Evolutionary conservation across 35 echinoderm and acorn worm species (phyloP).

Genomic region (Nesometra sesokonis): DNA sequence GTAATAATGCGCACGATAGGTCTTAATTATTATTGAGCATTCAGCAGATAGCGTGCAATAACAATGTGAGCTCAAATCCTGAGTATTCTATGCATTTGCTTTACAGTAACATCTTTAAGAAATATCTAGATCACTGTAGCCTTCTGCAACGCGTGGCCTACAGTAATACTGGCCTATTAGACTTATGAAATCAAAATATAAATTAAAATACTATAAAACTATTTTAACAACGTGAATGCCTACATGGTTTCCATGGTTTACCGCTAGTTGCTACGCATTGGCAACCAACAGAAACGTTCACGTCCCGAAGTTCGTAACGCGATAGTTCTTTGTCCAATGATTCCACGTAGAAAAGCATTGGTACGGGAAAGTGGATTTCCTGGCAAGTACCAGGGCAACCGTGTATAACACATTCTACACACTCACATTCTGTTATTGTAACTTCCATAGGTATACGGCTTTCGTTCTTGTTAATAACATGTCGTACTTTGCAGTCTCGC

Average conservation of each 20-base stretch:
- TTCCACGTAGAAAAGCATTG: background rate
- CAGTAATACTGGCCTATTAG: no score
- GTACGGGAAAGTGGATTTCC: background rate
- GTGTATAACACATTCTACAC: background rate
- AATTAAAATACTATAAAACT: no score
- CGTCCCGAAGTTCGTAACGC: background rate
- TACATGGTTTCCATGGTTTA: background rate
- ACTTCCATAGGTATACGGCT: background rate
- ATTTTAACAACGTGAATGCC: no score
- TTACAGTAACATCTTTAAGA: no score
- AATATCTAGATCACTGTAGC: no score
- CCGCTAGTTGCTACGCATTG: background rate
- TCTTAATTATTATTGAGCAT: no score
- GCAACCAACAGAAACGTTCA: background rate
- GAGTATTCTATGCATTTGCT: no score
- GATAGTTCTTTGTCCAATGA: background rate
- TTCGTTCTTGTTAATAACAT: background rate
- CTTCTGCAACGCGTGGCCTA: no score
- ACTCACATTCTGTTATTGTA: background rate
- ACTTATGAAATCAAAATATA: no score
- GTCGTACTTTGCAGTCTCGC: background rate
- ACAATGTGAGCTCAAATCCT: no score
- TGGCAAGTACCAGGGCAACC: background rate
- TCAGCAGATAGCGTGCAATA: no score
- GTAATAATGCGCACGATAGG: no score